Percentiles rank a stretch among this genome's conserved stretches.
Conservation (phyloP, 2,888 invertebrate species). For the Pristionchus arcanus region DNA sequence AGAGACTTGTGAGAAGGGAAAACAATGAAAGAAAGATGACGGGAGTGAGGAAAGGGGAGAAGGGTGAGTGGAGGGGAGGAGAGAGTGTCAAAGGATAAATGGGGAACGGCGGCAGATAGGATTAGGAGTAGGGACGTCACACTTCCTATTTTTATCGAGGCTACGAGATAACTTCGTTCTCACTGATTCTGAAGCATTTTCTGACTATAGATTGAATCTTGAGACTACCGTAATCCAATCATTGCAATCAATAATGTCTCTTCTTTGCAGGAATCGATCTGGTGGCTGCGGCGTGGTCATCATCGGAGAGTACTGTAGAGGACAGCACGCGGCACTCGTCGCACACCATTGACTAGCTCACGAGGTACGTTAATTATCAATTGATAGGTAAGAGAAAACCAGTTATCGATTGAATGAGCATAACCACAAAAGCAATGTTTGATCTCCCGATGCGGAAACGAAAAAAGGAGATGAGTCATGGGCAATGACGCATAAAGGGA, state of each 20-base stretch:
- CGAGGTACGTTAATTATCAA: slow-evolving; percentile 51
- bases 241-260: background rate
- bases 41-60: slow-evolving; percentile 8
- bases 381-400: background rate
- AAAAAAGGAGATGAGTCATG: background rate
- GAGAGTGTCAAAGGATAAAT: slow-evolving; percentile 21
- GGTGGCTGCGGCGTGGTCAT: slow-evolving; percentile 40
- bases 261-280: slow-evolving; percentile 51
- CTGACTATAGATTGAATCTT: background rate
- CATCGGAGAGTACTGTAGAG: slow-evolving; percentile 75
- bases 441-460: background rate
- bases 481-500: background rate
- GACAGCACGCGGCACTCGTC: slow-evolving; percentile 67
- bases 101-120: background rate
- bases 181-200: background rate
- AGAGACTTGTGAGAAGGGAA: background rate
- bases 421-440: background rate
- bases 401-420: background rate
- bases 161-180: background rate
- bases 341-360: slow-evolving; percentile 66
- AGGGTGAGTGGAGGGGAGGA: slow-evolving; percentile 30
- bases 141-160: background rate
- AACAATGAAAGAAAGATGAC: slow-evolving; percentile 43
- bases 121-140: slow-evolving; percentile 9
- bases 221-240: background rate